These are phyloP conservation scores for Crypturellus tataupa DNA, from an alignment of 2,797 vertebrate genomes.

Conservation along the genomic window DNA sequence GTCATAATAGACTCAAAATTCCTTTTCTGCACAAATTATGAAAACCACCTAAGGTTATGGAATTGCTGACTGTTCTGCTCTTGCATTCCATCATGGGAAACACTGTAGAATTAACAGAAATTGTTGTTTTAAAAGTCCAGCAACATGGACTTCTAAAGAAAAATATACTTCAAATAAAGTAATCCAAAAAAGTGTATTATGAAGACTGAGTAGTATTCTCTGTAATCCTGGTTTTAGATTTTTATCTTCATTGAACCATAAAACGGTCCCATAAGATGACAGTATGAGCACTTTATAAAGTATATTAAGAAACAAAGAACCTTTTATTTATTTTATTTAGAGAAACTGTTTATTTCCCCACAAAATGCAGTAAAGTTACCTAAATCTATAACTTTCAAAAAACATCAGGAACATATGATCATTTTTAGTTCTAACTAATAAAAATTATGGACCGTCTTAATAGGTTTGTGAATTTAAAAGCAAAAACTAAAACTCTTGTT, in stretches of 20 bases:
- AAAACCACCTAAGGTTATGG: neutral
- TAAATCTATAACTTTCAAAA: neutral
- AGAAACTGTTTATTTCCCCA: neutral
- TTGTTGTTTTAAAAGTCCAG: neutral
- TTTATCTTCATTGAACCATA: neutral
- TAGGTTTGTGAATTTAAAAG: neutral
- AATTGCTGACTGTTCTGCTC: neutral
- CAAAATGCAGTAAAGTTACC: neutral
- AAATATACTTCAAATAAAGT: neutral
- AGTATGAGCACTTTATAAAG: neutral
- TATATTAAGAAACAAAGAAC: neutral
- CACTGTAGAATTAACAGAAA: neutral
- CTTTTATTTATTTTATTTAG: neutral
- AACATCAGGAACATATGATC: neutral
- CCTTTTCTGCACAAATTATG: neutral
- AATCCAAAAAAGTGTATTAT: neutral
- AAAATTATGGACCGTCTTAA: neutral
- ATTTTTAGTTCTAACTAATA: neutral
- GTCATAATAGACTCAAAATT: no score
- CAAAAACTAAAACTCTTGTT: neutral
- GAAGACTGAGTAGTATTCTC: neutral
- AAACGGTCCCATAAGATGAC: neutral
- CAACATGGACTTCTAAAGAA: neutral
- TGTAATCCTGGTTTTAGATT: neutral
- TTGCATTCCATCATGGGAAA: neutral